Conservation (phyloP, 2,888 invertebrate species). For the Pinctada fucata region DNA sequence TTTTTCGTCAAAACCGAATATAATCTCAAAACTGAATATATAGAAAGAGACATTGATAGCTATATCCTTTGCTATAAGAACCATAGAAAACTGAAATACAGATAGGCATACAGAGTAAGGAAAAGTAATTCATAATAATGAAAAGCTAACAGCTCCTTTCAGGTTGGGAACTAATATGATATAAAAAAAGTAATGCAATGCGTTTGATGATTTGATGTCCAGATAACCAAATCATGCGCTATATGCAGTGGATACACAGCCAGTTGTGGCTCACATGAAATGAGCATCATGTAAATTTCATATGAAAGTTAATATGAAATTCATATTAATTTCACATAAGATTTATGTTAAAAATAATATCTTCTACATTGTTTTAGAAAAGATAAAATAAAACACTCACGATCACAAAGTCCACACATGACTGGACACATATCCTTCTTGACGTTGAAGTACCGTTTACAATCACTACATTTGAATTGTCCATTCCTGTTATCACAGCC, state of each 20-base stretch:
- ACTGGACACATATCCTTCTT: slow-evolving; percentile 66
- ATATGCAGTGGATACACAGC: neutral
- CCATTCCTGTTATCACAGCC: slow-evolving; percentile 62
- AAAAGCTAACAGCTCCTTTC: too few relatives aligned
- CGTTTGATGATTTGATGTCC: too few relatives aligned
- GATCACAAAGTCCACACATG: slow-evolving; percentile 66
- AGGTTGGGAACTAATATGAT: too few relatives aligned
- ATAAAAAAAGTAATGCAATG: too few relatives aligned
- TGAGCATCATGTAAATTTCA: neutral
- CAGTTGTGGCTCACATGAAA: neutral
- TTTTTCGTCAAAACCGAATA: too few relatives aligned
- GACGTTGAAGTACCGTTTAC: slow-evolving; percentile 60
- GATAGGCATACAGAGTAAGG: too few relatives aligned
- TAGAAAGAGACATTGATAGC: too few relatives aligned
- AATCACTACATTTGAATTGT: slow-evolving; percentile 56
- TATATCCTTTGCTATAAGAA: too few relatives aligned
- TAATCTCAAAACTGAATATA: too few relatives aligned
- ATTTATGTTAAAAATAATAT: neutral
- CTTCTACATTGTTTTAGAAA: neutral
- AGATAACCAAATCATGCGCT: too few relatives aligned
- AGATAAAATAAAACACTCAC: slow-evolving; percentile 34
- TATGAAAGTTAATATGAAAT: neutral
- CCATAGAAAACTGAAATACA: too few relatives aligned
- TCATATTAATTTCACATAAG: neutral
- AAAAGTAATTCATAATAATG: too few relatives aligned